These are phyloP conservation scores for Prorops nasuta DNA, from an alignment of 1,140 invertebrate species.

Conservation along the genomic window DNA sequence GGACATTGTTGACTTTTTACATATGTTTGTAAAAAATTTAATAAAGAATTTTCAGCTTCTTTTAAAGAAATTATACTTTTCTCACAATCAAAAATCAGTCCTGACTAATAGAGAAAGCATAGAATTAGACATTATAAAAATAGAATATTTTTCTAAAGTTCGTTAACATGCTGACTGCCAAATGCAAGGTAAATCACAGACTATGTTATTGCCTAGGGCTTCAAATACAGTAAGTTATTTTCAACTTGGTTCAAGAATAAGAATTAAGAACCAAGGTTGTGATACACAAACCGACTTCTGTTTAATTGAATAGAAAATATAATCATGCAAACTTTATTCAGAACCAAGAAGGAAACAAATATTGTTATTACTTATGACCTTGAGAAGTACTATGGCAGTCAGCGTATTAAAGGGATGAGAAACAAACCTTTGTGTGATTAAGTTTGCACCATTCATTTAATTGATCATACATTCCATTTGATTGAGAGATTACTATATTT, in stretches of 20 bases:
- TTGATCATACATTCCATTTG: constrained; percentile 67
- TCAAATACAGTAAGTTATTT: no score
- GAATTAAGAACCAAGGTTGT: no score
- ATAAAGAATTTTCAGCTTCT: constrained; percentile 69
- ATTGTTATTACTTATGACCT: no score
- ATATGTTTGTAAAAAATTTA: constrained; percentile 73
- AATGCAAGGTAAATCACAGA: no score
- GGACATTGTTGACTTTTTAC: constrained; percentile 65
- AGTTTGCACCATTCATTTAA: constrained; percentile 84
- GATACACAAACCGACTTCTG: no score
- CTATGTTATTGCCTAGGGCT: no score
- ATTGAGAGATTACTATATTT: constrained; percentile 79
- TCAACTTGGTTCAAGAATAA: no score
- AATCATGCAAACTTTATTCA: no score
- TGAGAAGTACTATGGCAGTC: no score
- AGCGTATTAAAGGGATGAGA: neutral
- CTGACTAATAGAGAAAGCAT: constrained; percentile 65
- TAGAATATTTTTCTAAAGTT: constrained; percentile 20
- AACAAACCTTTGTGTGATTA: constrained; percentile 69
- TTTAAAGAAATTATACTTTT: constrained; percentile 66
- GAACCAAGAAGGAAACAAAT: no score
- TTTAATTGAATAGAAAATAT: no score
- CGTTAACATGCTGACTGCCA: constrained; percentile 20
- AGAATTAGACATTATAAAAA: constrained; percentile 5
- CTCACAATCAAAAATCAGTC: constrained; percentile 69